phyloP scores from a whole-genome alignment of 1,140 invertebrate genomes.

The Drosophila pectinifera region DNA sequence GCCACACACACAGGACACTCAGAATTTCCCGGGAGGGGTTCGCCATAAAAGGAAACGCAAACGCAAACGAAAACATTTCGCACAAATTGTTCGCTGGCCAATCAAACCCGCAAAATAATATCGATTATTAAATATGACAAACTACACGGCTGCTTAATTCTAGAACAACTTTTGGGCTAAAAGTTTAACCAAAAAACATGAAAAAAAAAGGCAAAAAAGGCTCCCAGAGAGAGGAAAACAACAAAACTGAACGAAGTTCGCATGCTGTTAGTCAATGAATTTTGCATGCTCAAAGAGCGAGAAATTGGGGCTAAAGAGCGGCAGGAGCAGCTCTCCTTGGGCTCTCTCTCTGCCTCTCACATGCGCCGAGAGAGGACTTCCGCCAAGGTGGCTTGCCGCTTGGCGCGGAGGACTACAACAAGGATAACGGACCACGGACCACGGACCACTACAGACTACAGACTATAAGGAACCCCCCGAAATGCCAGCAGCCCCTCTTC shows the following conservation, averaged over 20 bases:
- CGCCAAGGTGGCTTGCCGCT: constrained; percentile 14
- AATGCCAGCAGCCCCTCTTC: not conserved
- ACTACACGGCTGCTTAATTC: not conserved
- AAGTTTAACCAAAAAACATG: constrained; percentile 5
- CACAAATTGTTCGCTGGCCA: not conserved
- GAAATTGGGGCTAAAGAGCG: constrained; percentile 23
- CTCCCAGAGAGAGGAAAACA: constrained; percentile 10
- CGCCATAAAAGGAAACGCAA: not conserved
- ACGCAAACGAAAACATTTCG: not conserved
- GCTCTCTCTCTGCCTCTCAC: constrained; percentile 11
- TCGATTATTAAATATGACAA: constrained; percentile 13
- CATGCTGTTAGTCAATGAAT: constrained; percentile 80
- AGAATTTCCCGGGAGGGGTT: not conserved
- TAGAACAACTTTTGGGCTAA: not conserved
- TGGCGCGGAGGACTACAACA: constrained; percentile 24
- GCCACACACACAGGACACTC: not conserved
- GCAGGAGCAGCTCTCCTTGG: not conserved
- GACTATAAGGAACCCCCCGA: constrained; percentile 27
- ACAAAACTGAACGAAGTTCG: constrained; percentile 62
- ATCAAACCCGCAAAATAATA: constrained; percentile 1
- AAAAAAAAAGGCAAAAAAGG: constrained; percentile 18
- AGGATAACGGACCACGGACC: constrained; percentile 11
- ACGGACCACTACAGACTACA: constrained; percentile 6
- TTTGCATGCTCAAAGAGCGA: constrained; percentile 58
- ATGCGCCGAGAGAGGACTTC: constrained; percentile 18